phyloP scores from a whole-genome alignment of 1,140 invertebrate genomes.

The Macrosteles quadrilineatus region DNA sequence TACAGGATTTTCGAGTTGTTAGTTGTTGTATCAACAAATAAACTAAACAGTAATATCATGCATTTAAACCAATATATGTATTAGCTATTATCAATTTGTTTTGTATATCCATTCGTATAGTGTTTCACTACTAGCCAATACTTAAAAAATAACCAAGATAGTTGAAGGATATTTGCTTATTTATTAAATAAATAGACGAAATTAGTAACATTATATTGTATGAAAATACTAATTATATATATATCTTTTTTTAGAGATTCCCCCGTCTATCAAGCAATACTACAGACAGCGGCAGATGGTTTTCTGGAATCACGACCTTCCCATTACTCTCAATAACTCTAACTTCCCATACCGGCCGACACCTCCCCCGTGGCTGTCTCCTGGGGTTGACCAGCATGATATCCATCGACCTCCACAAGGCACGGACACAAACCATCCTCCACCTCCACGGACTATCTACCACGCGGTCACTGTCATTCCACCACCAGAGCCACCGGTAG shows the following conservation, averaged over 20 bases:
- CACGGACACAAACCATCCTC: not conserved
- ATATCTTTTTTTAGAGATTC: constrained; percentile 59
- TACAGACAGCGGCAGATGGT: constrained; percentile 66
- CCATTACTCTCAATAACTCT: constrained; percentile 57
- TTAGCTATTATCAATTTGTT: no score
- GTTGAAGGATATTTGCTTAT: no score
- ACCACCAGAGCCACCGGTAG: not conserved
- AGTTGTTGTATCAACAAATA: no score
- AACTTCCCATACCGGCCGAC: constrained; percentile 1
- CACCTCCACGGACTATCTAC: not conserved
- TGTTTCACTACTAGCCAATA: no score
- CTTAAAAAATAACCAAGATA: no score
- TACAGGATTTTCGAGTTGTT: no score
- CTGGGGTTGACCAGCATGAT: not conserved
- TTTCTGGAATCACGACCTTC: constrained; percentile 73
- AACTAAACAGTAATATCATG: no score
- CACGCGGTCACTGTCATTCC: not conserved
- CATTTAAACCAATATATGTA: no score
- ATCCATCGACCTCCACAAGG: not conserved
- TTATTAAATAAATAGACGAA: no score
- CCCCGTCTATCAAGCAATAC: constrained; percentile 60
- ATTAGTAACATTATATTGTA: no score
- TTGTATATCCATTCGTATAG: no score
- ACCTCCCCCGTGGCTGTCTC: not conserved
- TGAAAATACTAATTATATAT: no score